Evolutionary conservation across 1,140 invertebrate species (phyloP).

Genomic region (Drosophila bocki): DNA sequence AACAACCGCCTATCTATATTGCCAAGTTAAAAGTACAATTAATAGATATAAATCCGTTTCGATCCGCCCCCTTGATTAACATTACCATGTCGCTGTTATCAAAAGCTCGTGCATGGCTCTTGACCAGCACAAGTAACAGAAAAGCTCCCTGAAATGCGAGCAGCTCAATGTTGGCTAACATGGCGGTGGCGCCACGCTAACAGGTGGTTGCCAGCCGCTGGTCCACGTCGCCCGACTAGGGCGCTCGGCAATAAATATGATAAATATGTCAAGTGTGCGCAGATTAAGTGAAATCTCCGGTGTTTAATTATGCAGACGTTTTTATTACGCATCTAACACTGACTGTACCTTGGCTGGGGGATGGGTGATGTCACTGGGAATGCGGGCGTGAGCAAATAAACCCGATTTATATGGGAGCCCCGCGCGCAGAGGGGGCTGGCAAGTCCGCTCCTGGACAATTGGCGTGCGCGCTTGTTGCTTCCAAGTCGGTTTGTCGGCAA

Average conservation of each 20-base stretch:
- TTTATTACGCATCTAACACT: conserved; percentile 71
- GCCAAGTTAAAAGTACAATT: not conserved
- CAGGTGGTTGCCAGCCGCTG: conserved; percentile 64
- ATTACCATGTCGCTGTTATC: not conserved
- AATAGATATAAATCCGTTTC: not conserved
- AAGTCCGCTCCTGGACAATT: conserved; percentile 34
- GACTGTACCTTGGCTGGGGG: conserved; percentile 7
- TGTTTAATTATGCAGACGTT: conserved; percentile 65
- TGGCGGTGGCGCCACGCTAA: conserved; percentile 42
- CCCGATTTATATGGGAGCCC: conserved; percentile 21
- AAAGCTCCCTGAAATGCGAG: conserved; percentile 33
- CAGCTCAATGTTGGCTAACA: conserved; percentile 44
- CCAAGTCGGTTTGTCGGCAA: conserved; percentile 42
- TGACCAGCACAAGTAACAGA: conserved; percentile 1
- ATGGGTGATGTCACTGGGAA: conserved; percentile 41
- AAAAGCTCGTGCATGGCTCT: conserved; percentile 6
- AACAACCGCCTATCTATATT: not conserved
- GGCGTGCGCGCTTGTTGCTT: conserved; percentile 59
- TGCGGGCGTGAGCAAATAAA: conserved; percentile 9
- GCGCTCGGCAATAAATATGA: conserved; percentile 34
- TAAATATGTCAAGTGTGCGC: conserved; percentile 55
- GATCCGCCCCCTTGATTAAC: not conserved
- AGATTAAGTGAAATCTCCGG: conserved; percentile 47
- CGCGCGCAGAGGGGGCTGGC: not conserved
- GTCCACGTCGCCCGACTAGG: conserved; percentile 35